Base-by-base conservation (phyloP, 2,888 invertebrate species). In the Mechanitis messenoides region DNA sequence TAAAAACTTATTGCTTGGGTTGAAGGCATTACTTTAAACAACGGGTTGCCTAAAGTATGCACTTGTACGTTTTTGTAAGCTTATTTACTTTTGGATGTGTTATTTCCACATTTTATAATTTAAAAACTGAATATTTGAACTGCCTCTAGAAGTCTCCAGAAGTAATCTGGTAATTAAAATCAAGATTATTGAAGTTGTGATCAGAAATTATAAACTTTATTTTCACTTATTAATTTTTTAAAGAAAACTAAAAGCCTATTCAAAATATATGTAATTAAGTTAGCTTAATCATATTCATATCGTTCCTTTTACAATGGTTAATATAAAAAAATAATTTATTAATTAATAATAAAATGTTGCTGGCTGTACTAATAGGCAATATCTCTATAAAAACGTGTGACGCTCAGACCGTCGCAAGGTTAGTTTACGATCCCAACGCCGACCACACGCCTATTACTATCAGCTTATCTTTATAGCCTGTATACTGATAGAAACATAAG, bases 381-480 rank as follows among this genome's bases (percentile, higher is more conserved):
- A 57, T 58, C 55, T 64, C 61, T 73, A 73, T 84, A 83, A 84
- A 84, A 77, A 75, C 72, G 71, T 73, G 76, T 78, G 81, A 83
- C 73, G 71, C 58, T 69, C 63, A 65, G 77, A 67, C 79, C 79
- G 73, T 79, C 79, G 69, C 72, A 68, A 70, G 72, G 69, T 72
- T 69, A 70, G 64, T 79, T 80, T 79, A 80, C 68, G 80, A 69
- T 62, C 58, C 59, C 65, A 60, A 63, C 65, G 61, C 67, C 59
- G 69, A 68, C 67, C 68, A 67, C 69, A 67, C 64, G 68, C 69
- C 61, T 70, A 60, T 58, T 64, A 64, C 64, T 65, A 68, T 63
- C 65, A 59, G 66, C 63, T 61, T 65, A 70, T 66, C 67, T 67
- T 68, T 65, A 69, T 68, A 56, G 63, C 55, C 60, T 69, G 66